Evolutionary conservation across 2,113 vertebrate genomes (phyloP).

Genomic region (Gambusia holbrooki): DNA sequence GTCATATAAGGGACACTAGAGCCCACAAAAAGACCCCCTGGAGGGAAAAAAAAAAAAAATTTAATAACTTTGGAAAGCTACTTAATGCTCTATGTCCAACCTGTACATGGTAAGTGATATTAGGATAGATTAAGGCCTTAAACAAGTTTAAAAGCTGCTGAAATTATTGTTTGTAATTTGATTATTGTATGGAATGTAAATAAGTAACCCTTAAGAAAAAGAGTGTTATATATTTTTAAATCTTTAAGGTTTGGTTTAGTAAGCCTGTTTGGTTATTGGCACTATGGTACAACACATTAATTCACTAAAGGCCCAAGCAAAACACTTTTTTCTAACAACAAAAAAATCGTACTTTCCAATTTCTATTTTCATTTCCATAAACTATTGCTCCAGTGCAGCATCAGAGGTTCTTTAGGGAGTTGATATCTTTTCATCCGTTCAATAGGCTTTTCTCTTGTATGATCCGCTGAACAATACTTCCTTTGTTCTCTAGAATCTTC

Average conservation of each 20-base stretch:
- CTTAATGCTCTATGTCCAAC: too few species aligned
- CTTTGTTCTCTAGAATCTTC: not conserved
- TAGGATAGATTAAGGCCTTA: too few species aligned
- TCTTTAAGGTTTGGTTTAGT: not conserved
- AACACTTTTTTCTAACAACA: not conserved
- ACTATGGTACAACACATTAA: not conserved
- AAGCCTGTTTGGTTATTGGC: not conserved
- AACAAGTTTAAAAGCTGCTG: too few species aligned
- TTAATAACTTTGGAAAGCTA: too few species aligned
- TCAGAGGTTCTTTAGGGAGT: not conserved
- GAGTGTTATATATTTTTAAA: not conserved
- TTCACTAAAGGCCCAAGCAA: not conserved
- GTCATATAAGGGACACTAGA: too few species aligned
- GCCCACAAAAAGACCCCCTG: too few species aligned
- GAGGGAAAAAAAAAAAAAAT: not conserved
- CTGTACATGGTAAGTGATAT: too few species aligned
- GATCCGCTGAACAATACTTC: not conserved
- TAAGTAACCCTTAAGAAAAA: not conserved
- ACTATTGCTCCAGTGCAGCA: not conserved
- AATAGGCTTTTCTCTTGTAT: not conserved
- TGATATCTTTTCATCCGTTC: not conserved
- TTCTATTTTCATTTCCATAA: not conserved
- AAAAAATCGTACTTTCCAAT: not conserved
- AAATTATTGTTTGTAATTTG: too few species aligned
- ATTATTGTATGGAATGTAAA: too few species aligned